Conservation (phyloP, 2,797 vertebrate species). For the Sebastes ruberrimus region DNA sequence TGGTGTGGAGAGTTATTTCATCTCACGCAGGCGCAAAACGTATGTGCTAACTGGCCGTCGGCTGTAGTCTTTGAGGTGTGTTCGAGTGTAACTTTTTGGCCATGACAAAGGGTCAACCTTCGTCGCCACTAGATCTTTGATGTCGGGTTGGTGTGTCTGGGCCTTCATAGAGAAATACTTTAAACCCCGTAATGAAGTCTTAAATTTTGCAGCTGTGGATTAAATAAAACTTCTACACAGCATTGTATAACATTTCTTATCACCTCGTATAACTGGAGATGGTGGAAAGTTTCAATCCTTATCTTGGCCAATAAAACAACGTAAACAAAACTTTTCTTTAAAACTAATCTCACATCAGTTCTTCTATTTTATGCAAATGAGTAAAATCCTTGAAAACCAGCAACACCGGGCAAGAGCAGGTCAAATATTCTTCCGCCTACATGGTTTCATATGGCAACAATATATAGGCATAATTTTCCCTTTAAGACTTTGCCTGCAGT, state of each 20-base stretch:
- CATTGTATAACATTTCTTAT: background rate
- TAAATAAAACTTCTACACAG: background rate
- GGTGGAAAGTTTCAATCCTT: background rate
- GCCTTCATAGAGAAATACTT: too few species aligned
- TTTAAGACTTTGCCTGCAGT: conserved; percentile 3
- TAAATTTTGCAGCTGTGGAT: background rate
- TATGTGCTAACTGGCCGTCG: too few species aligned
- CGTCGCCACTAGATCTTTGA: too few species aligned
- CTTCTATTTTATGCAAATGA: background rate
- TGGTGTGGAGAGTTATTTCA: too few species aligned
- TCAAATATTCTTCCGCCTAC: conserved; percentile 25
- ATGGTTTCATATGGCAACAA: conserved; percentile 31
- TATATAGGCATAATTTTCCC: conserved; percentile 10
- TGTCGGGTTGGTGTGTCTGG: too few species aligned
- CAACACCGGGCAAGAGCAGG: conserved; percentile 33
- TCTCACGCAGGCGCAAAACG: too few species aligned
- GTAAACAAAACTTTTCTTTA: background rate
- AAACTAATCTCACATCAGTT: conserved; percentile 2
- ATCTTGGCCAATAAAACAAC: background rate
- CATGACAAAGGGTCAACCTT: too few species aligned
- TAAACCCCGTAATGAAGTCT: background rate
- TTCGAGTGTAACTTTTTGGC: too few species aligned
- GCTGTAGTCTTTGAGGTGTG: too few species aligned
- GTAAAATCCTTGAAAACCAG: conserved; percentile 10
- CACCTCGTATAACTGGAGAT: background rate